phyloP scores from a whole-genome alignment of 2,797 vertebrate genomes.

The Hipposideros larvatus region DNA sequence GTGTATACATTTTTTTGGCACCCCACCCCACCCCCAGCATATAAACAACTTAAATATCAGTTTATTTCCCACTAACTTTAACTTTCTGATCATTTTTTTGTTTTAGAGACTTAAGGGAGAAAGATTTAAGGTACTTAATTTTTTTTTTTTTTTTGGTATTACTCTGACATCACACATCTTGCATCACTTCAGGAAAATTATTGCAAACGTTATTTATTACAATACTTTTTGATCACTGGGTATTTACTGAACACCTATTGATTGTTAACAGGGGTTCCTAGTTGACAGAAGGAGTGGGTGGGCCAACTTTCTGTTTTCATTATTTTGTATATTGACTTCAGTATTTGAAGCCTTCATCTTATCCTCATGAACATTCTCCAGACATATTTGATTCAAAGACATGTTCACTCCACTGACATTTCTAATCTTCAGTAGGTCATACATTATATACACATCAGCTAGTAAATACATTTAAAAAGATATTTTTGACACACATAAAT shows the following conservation, averaged over 20 bases:
- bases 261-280: constrained; percentile 46
- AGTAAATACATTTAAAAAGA: constrained; percentile 62
- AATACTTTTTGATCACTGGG: constrained; percentile 47
- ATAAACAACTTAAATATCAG: constrained; percentile 19
- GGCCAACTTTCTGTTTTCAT: constrained; percentile 9
- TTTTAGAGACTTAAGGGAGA: constrained; percentile 1
- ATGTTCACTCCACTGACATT: not conserved
- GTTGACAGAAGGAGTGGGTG: not conserved
- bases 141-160: constrained; percentile 41
- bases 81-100: constrained; percentile 46
- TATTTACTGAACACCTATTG: constrained; percentile 65
- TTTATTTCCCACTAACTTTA: constrained; percentile 25
- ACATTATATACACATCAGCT: constrained; percentile 45
- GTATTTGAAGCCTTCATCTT: constrained; percentile 48
- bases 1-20: too few relatives aligned
- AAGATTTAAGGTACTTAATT: constrained; percentile 58
- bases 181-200: constrained; percentile 3
- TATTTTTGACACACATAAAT: constrained; percentile 69
- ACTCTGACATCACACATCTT: constrained; percentile 38
- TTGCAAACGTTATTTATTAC: constrained; percentile 35
- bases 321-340: constrained; percentile 40
- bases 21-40: not conserved
- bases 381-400: constrained; percentile 46
- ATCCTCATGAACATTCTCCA: constrained; percentile 50
- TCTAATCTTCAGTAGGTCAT: constrained; percentile 52